Evolutionary conservation across 2,113 vertebrate species (phyloP), one percentile per base, ranked within the genome.

Genomic region (Osmerus eperlanus): DNA sequence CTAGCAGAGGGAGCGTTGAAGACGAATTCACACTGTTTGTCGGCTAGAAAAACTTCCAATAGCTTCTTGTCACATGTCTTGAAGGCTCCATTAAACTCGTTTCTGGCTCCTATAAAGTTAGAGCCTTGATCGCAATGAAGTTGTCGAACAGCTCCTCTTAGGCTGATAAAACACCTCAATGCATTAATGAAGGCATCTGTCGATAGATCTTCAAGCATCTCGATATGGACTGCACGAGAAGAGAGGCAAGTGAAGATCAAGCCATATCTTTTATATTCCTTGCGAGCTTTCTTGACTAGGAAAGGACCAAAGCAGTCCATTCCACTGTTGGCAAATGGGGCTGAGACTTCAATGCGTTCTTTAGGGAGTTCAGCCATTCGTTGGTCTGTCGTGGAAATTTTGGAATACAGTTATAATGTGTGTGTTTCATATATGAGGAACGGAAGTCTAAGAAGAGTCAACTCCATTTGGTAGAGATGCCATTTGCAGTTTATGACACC

Each of bases 261-360:
- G 0, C 71, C 75, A 58, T 81, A 81, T 16, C 67, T 71, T 16
- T 78, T 81, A 6, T 72, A 51, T 11, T 74, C 75, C 18, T 75
- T 81, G 2, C 76, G 2, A 9, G 3, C 58, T 4, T 8, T 68
- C 13, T 65, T 81, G 9, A 72, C 18, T 1, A 75, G 0, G n/a
- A 81, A 81, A 3, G 68, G 71, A 0, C 71, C 55, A 9, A 81
- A 81, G 7, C 74, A 81, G 23, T 81, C 79, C 61, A 80, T 77
- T 0, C 72, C 64, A 18, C 53, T n/a, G 8, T 65, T 63, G 28
- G 41, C 29, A 3, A 56, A 69, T 4, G 69, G 15, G 18, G 73
- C 60, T 23, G 74, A 76, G 0, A 3, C 41, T 70, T 76, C 74
- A 15, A 61, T 16, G 25, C 62, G 55, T 13, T 80, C 67, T 56